Evolutionary conservation across 2,888 invertebrate genomes (phyloP), one percentile per base, ranked within the genome.

Genomic region (Platynereis dumerilii): DNA sequence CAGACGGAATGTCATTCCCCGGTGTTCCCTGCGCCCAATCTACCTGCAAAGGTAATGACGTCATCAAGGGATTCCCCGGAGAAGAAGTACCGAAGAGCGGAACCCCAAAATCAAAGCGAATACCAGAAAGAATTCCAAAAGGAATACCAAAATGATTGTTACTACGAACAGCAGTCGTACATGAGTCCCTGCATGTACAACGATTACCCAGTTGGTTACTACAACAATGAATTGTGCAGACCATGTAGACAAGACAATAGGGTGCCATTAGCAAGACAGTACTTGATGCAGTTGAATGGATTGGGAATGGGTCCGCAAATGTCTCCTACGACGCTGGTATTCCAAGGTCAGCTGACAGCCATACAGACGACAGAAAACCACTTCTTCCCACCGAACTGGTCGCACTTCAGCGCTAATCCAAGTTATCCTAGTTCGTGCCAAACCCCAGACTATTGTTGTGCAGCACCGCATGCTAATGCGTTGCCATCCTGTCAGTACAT

Each of bases 1-100:
- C 55, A 72, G 52, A 63, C 68, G 7, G 79, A 77, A 44, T 65
- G 79, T 26, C 79, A 79, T 63, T 78, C 78, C 0, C 79, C 79
- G 5, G 76, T 79, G 1, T 69, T 79, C 27, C 79, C 79, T n/a
- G 28, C 54, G 20, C 27, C 66, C 27, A 48, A 53, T 22, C 29
- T 57, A 2, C 58, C 56, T 24, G 27, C 24, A 15, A 45, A 42
- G n/a, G 60, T 15, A 45, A 53, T 44, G 24, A 42, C 44, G 22
- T 10, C 15, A 15, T 17, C 24, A 24, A 55, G 27, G 24, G 27
- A 55, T 55, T n/a, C 15, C 22, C 55, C 55, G 24, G 27, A 55
- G 17, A 27, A 7, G 55, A 22, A 22, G 24, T 17, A n/a, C 15
- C 7, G 34, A n/a, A 20, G 29, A 17, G 29, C 15, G 39, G 34